Evolutionary conservation across 2,113 vertebrate species (phyloP).

Genomic region (Callocephalon fimbriatum): DNA sequence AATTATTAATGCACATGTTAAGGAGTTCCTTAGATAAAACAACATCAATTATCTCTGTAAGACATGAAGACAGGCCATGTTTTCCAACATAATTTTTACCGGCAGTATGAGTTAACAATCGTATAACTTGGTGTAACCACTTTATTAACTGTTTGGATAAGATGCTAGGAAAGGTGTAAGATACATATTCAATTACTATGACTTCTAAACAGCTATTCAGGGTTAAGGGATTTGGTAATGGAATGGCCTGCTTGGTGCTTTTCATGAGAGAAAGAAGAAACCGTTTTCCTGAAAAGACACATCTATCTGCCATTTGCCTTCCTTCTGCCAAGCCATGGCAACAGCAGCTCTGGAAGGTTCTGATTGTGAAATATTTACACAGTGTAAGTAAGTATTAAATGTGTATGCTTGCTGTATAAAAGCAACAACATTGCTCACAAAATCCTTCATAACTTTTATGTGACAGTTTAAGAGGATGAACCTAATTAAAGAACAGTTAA

Average conservation of each 20-base stretch:
- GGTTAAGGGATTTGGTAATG: neutral
- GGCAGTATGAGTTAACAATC: neutral
- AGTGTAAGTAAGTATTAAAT: neutral
- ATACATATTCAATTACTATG: neutral
- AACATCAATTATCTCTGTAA: neutral
- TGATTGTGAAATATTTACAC: neutral
- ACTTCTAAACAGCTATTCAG: neutral
- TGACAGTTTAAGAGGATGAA: slow-evolving; percentile 1
- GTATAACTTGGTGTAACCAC: neutral
- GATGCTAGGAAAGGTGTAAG: neutral
- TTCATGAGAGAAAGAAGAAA: neutral
- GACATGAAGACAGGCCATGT: neutral
- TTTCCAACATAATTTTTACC: neutral
- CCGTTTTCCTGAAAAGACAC: neutral
- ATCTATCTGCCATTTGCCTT: neutral
- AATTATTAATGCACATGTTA: neutral
- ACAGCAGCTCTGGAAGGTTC: neutral
- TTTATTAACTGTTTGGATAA: neutral
- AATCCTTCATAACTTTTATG: slow-evolving; percentile 11
- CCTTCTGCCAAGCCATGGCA: neutral
- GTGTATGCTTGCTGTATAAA: neutral
- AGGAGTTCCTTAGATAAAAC: neutral
- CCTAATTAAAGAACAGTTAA: neutral
- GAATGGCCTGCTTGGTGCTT: neutral
- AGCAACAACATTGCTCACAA: neutral